These are phyloP conservation scores for Dolichallabes microphthalmus DNA, from an alignment of 2,113 vertebrate species.

Conservation along the genomic window DNA sequence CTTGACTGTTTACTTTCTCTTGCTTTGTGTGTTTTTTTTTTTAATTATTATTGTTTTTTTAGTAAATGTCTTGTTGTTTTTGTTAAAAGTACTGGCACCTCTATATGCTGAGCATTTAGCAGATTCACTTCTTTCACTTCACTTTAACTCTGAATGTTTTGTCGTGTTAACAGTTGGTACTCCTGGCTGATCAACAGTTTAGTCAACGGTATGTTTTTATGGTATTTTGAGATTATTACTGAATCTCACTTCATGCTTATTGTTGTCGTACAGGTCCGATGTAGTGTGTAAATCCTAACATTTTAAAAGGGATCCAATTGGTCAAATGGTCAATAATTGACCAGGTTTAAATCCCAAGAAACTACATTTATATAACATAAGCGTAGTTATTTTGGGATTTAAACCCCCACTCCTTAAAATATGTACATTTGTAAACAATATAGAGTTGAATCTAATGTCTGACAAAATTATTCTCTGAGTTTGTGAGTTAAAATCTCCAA, in stretches of 20 bases:
- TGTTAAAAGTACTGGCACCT: background rate
- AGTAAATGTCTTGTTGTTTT: background rate
- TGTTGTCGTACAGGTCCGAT: background rate
- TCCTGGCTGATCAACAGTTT: slow-evolving; percentile 98
- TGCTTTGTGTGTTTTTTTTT: background rate
- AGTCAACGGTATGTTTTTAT: slow-evolving; percentile 84
- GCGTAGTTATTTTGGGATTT: background rate
- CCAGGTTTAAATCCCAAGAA: background rate
- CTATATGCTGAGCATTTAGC: background rate
- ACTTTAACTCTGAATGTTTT: background rate
- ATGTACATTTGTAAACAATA: background rate
- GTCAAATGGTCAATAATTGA: too few species aligned
- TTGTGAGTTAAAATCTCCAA: background rate
- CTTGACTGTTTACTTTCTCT: background rate
- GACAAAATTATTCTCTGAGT: background rate
- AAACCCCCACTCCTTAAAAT: background rate
- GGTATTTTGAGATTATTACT: background rate
- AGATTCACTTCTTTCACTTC: background rate
- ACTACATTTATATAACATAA: too few species aligned
- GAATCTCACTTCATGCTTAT: too few species aligned
- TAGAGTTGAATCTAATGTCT: background rate
- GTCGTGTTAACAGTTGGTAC: slow-evolving; percentile 83
- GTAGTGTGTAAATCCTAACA: background rate
- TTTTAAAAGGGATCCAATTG: background rate
- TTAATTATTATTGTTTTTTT: background rate